phyloP scores from a whole-genome alignment of 2,888 invertebrate species.

The Himalopsyche kuldschensis region DNA sequence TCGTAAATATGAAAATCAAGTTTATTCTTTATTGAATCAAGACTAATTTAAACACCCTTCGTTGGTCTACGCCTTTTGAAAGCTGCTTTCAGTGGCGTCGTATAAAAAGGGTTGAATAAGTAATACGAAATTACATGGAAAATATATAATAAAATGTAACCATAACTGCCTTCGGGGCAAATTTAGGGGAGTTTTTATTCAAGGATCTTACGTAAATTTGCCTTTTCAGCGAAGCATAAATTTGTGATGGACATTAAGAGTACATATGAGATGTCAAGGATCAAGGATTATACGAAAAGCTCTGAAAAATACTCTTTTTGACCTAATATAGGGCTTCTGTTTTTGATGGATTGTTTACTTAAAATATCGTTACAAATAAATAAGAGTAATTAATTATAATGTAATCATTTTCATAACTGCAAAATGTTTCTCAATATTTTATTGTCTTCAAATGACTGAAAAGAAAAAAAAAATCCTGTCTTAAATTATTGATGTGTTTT shows the following conservation, averaged over 20 bases:
- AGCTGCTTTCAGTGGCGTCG: not conserved
- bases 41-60: not conserved
- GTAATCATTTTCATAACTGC: too few relatives aligned
- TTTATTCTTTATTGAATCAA: not conserved
- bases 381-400: too few relatives aligned
- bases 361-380: too few relatives aligned
- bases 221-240: not conserved
- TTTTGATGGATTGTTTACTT: not conserved
- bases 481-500: too few relatives aligned
- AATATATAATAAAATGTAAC: not conserved
- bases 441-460: too few relatives aligned
- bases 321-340: not conserved
- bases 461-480: too few relatives aligned
- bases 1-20: not conserved
- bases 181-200: not conserved
- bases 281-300: not conserved
- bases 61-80: not conserved
- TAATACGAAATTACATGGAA: not conserved
- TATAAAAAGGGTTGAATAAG: not conserved
- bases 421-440: too few relatives aligned
- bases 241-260: not conserved
- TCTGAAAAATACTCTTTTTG: not conserved
- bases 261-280: not conserved
- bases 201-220: not conserved
- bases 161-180: not conserved